These are phyloP conservation scores for Jacana jacana DNA, from an alignment of 2,113 vertebrate genomes.

Conservation along the genomic window DNA sequence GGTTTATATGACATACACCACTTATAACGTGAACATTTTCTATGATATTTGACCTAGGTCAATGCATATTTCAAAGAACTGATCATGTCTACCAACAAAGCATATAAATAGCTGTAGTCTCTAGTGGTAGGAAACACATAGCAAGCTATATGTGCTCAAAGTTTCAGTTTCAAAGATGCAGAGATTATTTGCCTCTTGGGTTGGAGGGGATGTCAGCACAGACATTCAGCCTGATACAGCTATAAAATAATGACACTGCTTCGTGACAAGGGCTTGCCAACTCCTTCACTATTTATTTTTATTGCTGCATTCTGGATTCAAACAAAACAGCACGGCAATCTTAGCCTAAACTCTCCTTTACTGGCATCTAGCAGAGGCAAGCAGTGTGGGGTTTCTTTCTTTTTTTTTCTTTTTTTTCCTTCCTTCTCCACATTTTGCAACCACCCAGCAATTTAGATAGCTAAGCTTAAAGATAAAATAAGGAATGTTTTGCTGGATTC, in stretches of 20 bases:
- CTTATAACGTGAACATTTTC: background rate
- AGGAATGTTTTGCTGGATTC: constrained; percentile 3
- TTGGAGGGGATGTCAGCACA: background rate
- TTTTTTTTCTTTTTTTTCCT: background rate
- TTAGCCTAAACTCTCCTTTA: background rate
- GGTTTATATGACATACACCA: background rate
- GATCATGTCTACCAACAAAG: background rate
- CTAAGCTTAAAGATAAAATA: constrained; percentile 17
- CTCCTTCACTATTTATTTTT: constrained; percentile 29
- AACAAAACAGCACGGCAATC: background rate
- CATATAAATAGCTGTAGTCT: background rate
- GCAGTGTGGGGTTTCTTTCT: background rate
- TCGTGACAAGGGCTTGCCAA: background rate
- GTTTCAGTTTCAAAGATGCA: background rate
- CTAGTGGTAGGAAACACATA: background rate
- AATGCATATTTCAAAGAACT: background rate
- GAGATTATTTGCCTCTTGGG: background rate
- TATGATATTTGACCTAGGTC: background rate
- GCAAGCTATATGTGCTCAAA: background rate
- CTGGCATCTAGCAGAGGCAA: background rate
- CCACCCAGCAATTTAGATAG: constrained; percentile 10
- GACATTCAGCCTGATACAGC: background rate
- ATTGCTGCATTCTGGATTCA: constrained; percentile 16
- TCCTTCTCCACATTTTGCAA: background rate
- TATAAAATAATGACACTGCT: constrained; percentile 8